Evolutionary conservation across 2,888 invertebrate genomes (phyloP).

Genomic region (Pollenia griseotomentosa): DNA sequence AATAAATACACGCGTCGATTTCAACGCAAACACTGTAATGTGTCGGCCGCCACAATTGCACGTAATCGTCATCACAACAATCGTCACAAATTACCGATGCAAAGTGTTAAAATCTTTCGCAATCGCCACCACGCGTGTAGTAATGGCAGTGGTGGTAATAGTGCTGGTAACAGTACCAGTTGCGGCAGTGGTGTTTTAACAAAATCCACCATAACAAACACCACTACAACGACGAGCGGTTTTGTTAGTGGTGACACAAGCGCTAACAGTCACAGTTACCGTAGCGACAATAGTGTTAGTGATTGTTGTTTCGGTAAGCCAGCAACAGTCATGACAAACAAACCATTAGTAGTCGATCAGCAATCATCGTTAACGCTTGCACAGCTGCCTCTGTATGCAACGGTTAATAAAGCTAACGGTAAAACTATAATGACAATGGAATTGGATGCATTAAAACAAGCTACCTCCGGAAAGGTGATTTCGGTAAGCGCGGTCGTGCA

Average conservation of each 20-base stretch:
- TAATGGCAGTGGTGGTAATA: constrained; percentile 53
- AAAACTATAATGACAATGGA: constrained; percentile 56
- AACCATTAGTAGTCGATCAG: constrained; percentile 52
- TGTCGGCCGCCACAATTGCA: constrained; percentile 77
- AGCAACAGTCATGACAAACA: constrained; percentile 65
- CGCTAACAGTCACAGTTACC: constrained; percentile 1
- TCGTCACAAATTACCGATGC: constrained; percentile 83
- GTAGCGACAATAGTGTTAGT: constrained; percentile 52
- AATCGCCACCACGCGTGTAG: constrained; percentile 78
- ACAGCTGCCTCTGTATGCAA: constrained; percentile 78
- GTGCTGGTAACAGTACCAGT: constrained; percentile 25
- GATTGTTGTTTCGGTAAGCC: constrained; percentile 50
- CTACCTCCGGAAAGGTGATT: constrained; percentile 34
- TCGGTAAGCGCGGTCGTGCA: constrained; percentile 43
- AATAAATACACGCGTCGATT: constrained; percentile 82
- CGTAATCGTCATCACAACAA: constrained; percentile 75
- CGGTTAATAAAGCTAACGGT: constrained; percentile 79
- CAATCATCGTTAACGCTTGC: constrained; percentile 49
- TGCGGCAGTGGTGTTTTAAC: constrained; percentile 47
- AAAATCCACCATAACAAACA: constrained; percentile 56
- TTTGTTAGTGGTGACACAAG: constrained; percentile 2
- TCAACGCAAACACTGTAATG: constrained; percentile 78
- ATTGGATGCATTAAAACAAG: constrained; percentile 30
- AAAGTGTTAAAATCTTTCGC: constrained; percentile 83
- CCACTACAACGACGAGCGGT: constrained; percentile 20